Conservation (phyloP, 37 sponge, comb jelly and placozoan genomes). For the Spongilla lacustris region DNA sequence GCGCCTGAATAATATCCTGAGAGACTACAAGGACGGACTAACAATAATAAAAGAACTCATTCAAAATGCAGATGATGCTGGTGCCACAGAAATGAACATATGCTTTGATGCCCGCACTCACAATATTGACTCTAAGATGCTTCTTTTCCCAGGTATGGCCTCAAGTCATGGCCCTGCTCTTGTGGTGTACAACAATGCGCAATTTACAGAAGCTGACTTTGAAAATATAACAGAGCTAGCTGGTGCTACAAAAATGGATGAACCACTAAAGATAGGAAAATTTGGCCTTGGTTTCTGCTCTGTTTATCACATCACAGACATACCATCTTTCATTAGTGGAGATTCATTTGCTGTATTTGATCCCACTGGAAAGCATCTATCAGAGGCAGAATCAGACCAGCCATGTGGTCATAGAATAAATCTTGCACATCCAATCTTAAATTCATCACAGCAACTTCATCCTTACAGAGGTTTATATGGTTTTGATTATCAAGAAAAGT, state of each 20-base stretch:
- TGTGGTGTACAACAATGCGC: slow-evolving; percentile 41
- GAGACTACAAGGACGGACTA: slow-evolving; percentile 60
- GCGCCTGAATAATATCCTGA: slow-evolving; percentile 58
- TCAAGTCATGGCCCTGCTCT: slow-evolving; percentile 61
- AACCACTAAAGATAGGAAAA: slow-evolving; percentile 58
- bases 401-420: slow-evolving; percentile 17
- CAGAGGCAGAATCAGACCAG: slow-evolving; percentile 7
- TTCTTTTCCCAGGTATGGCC: slow-evolving; percentile 55
- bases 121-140: neutral
- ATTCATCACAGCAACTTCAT: neutral
- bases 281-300: slow-evolving; percentile 78
- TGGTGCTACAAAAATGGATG: slow-evolving; percentile 66
- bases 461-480: neutral
- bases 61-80: slow-evolving; percentile 79
- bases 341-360: slow-evolving; percentile 58
- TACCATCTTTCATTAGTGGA: slow-evolving; percentile 55
- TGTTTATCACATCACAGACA: slow-evolving; percentile 75
- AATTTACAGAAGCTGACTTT: slow-evolving; percentile 68
- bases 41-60: slow-evolving; percentile 68
- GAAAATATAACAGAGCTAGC: slow-evolving; percentile 69
- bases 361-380: slow-evolving; percentile 40
- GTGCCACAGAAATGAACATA: slow-evolving; percentile 62
- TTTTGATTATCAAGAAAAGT: neutral
- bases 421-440: neutral
- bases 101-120: slow-evolving; percentile 51